Percentiles rank a stretch among this genome's conserved stretches.
Conservation (phyloP, 2,888 invertebrate species). For the Phengaris arion region DNA sequence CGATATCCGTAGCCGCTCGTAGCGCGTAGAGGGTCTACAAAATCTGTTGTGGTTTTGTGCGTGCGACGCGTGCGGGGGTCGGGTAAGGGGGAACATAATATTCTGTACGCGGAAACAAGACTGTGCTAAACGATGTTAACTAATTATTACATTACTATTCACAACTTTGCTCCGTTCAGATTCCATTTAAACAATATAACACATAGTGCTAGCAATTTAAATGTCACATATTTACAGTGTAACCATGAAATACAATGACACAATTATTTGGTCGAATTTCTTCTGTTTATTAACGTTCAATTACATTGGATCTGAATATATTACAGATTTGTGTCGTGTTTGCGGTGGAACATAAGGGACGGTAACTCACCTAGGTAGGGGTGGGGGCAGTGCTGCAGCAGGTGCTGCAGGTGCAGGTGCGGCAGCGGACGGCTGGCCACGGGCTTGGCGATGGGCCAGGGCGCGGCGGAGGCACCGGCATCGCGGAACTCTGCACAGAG, state of each 20-base stretch:
- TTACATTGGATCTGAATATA: neutral
- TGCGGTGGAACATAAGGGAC: neutral
- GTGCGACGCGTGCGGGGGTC: neutral
- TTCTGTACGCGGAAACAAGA: too few relatives aligned
- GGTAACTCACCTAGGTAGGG: slow-evolving; percentile 86
- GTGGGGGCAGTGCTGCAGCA: slow-evolving; percentile 89
- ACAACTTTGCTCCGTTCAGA: too few relatives aligned
- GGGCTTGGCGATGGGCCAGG: slow-evolving; percentile 88
- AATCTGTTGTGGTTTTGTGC: slow-evolving; percentile 6
- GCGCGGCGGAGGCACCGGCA: slow-evolving; percentile 72
- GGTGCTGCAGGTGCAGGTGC: slow-evolving; percentile 90
- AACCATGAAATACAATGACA: too few relatives aligned
- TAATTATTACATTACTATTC: too few relatives aligned
- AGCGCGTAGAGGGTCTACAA: neutral
- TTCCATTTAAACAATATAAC: too few relatives aligned
- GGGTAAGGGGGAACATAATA: too few relatives aligned
- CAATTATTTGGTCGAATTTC: too few relatives aligned
- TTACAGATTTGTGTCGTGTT: neutral
- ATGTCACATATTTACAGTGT: too few relatives aligned
- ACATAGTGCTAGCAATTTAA: too few relatives aligned
- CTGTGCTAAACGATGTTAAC: too few relatives aligned
- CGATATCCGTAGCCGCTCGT: neutral
- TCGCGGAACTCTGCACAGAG: slow-evolving; percentile 50
- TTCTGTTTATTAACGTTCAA: too few relatives aligned
- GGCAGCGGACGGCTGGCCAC: slow-evolving; percentile 91